These are phyloP conservation scores for Drosophila antonietae DNA, from an alignment of 2,888 invertebrate species.

Conservation along the genomic window DNA sequence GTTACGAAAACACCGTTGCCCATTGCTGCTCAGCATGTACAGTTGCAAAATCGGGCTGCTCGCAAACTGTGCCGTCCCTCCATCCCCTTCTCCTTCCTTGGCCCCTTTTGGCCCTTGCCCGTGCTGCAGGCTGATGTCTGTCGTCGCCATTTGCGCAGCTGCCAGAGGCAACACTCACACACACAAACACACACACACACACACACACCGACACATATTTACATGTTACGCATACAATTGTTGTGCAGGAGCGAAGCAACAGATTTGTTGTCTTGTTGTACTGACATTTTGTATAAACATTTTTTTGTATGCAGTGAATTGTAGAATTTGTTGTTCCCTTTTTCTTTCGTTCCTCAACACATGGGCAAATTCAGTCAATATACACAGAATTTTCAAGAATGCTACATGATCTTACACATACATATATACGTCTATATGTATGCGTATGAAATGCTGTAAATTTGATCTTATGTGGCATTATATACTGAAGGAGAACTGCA, in stretches of 20 bases:
- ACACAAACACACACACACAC: conserved; percentile 10
- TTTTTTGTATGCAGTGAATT: conserved; percentile 59
- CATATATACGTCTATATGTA: neutral
- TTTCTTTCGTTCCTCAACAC: conserved; percentile 14
- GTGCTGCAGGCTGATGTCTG: conserved; percentile 68
- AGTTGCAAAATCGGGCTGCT: conserved; percentile 64
- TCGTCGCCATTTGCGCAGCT: conserved; percentile 78
- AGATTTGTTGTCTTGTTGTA: conserved; percentile 57
- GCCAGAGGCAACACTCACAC: conserved; percentile 36
- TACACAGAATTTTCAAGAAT: conserved; percentile 20
- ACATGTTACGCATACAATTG: conserved; percentile 23
- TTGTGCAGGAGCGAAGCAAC: conserved; percentile 13
- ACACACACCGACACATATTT: conserved; percentile 8
- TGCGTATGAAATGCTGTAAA: conserved; percentile 7
- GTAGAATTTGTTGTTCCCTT: conserved; percentile 40
- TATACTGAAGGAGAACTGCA: neutral
- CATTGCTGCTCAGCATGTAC: conserved; percentile 34
- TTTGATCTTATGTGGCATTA: conserved; percentile 14
- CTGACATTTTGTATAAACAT: conserved; percentile 71
- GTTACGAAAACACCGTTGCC: conserved; percentile 65
- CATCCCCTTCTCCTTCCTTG: neutral
- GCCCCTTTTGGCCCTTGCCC: conserved; percentile 8
- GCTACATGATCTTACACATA: conserved; percentile 34
- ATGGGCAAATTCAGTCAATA: conserved; percentile 43
- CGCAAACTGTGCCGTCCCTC: conserved; percentile 3